Evolutionary conservation across 2,797 vertebrate genomes (phyloP), one percentile per base, ranked within the genome.

Genomic region (Eospalax fontanierii): DNA sequence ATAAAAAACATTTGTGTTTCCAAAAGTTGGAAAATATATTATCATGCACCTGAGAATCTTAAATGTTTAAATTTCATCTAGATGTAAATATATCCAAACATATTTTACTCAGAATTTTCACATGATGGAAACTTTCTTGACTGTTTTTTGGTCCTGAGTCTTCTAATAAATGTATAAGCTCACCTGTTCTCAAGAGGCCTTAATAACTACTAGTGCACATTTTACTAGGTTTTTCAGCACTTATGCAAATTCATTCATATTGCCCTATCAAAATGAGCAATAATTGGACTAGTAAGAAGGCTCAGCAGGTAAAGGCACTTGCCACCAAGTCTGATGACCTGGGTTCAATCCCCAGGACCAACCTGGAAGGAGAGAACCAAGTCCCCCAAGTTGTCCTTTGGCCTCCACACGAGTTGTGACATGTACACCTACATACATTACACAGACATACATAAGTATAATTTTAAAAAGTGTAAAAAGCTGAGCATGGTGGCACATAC

Each of bases 51-150:
- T 92, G 80, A 91, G n/a, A 92, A 93, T 26, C 0, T 85, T 54
- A 71, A 90, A 74, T 78, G 86, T 95, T 94, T 96, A 21, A 14
- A 76, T 73, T 81, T 83, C 87, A 43, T 33, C 38, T 61, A 1
- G n/a, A 88, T 96, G 87, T 97, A 95, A 95, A 96, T 95, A 95
- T 16, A 75, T 85, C 82, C 43, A n/a, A 66, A 90, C 93, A 43
- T 94, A 43, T 87, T 90, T 95, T 95, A 92, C 74, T 89, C 86
- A 79, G 50, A 91, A 81, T 93, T 87, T 92, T 92, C 93, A 83
- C 61, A 91, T 4, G 50, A 63, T 78, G 18, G 57, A 75, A 90
- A 43, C 40, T 71, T 75, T 92, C 71, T 65, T 86, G 3, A 89
- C 12, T 21, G 87, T 76, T 92, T 75, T 94, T 87, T 89, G 54